Evolutionary conservation across 1,140 invertebrate genomes (phyloP).

Genomic region (Apis cerana): DNA sequence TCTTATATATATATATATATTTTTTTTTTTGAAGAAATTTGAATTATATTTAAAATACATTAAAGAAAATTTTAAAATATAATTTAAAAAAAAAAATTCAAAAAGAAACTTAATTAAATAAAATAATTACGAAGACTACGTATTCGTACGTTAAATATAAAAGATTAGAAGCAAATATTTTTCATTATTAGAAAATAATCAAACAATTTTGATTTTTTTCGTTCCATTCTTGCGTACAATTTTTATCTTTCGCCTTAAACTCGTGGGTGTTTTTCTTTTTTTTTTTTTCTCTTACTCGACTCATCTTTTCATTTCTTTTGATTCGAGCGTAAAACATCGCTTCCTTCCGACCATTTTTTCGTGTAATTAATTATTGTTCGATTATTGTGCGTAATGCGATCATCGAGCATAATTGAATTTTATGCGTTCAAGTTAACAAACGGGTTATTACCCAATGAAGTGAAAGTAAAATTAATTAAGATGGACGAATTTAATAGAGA

Average conservation of each 20-base stretch:
- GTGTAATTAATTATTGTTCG: background rate
- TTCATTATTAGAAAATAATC: too few relatives aligned
- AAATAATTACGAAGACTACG: too few relatives aligned
- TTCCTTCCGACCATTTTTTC: background rate
- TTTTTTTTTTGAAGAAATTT: too few relatives aligned
- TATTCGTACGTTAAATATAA: too few relatives aligned
- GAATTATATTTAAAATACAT: too few relatives aligned
- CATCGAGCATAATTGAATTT: background rate
- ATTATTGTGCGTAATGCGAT: background rate
- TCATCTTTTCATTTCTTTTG: background rate
- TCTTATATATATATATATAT: too few relatives aligned
- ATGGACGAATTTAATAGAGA: slow-evolving; percentile 7
- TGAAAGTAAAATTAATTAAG: slow-evolving; percentile 15
- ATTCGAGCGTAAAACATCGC: background rate
- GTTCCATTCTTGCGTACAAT: background rate
- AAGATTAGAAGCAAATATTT: too few relatives aligned
- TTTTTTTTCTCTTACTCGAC: background rate
- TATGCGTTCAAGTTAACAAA: background rate
- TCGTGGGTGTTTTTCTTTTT: background rate
- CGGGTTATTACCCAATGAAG: background rate
- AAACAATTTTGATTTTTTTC: too few relatives aligned
- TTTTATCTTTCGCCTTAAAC: background rate
- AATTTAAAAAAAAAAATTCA: too few relatives aligned
- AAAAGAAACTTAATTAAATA: too few relatives aligned
- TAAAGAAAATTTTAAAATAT: too few relatives aligned